phyloP scores from a whole-genome alignment of 2,888 invertebrate genomes.

The Uropetala carovei region DNA sequence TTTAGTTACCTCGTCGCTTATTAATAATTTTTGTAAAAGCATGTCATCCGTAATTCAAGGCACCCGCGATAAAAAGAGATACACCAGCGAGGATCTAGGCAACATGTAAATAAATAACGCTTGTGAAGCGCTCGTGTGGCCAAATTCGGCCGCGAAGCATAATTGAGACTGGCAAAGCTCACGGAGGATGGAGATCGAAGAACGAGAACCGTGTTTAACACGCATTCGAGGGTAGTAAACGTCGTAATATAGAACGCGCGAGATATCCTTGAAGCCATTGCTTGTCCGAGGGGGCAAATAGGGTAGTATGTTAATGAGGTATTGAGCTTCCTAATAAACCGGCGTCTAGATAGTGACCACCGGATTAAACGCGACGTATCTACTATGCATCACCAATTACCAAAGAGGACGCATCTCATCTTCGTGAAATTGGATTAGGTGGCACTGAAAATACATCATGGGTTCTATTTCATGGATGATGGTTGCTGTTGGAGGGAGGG shows the following conservation, averaged over 20 bases:
- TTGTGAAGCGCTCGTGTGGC: background rate
- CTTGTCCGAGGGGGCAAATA: background rate
- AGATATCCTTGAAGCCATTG: background rate
- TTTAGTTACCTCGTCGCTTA: too few relatives aligned
- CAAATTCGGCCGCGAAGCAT: too few relatives aligned
- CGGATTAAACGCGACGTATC: slow-evolving; percentile 22
- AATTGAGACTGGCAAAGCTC: too few relatives aligned
- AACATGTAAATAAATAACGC: too few relatives aligned
- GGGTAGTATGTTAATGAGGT: slow-evolving; percentile 41
- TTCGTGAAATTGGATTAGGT: background rate
- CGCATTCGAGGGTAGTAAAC: background rate
- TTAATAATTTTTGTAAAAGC: too few relatives aligned
- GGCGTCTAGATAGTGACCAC: background rate
- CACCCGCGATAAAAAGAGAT: too few relatives aligned
- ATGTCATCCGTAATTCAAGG: too few relatives aligned
- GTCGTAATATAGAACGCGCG: background rate
- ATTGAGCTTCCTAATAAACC: slow-evolving; percentile 45
- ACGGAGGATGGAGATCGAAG: background rate
- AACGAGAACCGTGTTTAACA: background rate
- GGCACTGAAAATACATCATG: background rate
- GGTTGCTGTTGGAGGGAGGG: background rate
- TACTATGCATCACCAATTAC: background rate
- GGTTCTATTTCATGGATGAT: background rate
- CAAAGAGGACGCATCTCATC: background rate
- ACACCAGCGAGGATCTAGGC: too few relatives aligned